These are phyloP conservation scores for Tetragonula clypearis DNA, from an alignment of 1,140 invertebrate species.

Conservation along the genomic window DNA sequence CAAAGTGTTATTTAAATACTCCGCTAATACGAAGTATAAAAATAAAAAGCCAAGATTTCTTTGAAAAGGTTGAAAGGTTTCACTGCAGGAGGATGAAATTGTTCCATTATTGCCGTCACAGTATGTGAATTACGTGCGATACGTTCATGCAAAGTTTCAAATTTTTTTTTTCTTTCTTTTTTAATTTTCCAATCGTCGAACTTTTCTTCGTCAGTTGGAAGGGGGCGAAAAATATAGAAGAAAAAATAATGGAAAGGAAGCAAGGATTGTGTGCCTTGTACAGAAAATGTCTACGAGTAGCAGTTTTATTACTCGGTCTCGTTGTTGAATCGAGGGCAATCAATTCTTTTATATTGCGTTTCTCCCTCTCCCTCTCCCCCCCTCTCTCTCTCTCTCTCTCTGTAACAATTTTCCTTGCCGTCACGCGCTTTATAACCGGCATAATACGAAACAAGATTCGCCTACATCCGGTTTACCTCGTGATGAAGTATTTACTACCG, in stretches of 20 bases:
- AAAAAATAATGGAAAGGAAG: slow-evolving; percentile 25
- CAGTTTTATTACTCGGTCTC: slow-evolving; percentile 59
- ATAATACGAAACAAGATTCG: background rate
- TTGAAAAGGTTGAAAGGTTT: too few relatives aligned
- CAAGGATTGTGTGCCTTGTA: background rate
- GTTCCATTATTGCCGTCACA: too few relatives aligned
- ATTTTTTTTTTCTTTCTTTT: too few relatives aligned
- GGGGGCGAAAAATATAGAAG: background rate
- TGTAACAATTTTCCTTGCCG: slow-evolving; percentile 35
- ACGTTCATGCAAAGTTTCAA: too few relatives aligned
- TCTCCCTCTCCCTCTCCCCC: background rate
- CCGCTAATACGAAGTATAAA: too few relatives aligned
- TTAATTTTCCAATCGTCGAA: too few relatives aligned
- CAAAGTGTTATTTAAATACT: too few relatives aligned
- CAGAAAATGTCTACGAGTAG: slow-evolving; percentile 51
- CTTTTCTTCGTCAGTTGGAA: too few relatives aligned
- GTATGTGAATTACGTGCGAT: too few relatives aligned
- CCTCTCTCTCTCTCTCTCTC: background rate
- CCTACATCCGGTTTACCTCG: background rate
- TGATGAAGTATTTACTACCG: background rate
- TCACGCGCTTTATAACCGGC: background rate
- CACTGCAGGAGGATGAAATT: too few relatives aligned
- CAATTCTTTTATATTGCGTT: slow-evolving; percentile 39
- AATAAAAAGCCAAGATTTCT: too few relatives aligned
- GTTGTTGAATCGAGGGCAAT: slow-evolving; percentile 23